Conservation (phyloP, 2,113 vertebrate species). For the Dicaeum eximium region DNA sequence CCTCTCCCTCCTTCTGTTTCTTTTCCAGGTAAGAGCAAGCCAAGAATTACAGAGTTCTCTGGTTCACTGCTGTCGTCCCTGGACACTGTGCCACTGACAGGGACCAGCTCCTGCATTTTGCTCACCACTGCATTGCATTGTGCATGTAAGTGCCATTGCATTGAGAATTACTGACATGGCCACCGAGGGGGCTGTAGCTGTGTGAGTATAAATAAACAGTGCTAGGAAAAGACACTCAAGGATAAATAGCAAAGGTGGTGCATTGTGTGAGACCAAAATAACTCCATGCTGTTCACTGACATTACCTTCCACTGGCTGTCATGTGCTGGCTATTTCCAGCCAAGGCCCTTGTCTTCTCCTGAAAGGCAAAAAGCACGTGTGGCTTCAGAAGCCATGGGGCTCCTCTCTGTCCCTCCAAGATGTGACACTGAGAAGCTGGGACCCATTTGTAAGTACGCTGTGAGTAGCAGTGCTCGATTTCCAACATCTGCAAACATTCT, state of each 20-base stretch:
- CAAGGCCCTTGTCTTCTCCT: not conserved
- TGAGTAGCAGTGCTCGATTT: not conserved
- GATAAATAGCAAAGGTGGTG: conserved; percentile 23
- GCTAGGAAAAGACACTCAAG: conserved; percentile 2
- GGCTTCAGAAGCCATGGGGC: not conserved
- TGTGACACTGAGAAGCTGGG: not conserved
- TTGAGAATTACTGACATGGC: not conserved
- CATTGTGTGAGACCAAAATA: conserved; percentile 25
- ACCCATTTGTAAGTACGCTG: not conserved
- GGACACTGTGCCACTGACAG: not conserved
- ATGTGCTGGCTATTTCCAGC: not conserved
- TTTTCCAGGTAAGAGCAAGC: not conserved
- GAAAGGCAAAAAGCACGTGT: not conserved
- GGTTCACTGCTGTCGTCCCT: fast-evolving
- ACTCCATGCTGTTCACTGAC: not conserved
- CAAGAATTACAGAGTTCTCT: not conserved
- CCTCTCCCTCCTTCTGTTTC: not conserved
- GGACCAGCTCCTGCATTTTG: not conserved
- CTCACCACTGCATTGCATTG: not conserved
- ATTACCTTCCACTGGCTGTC: not conserved
- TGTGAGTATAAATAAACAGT: conserved; percentile 21
- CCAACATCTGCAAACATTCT: not conserved
- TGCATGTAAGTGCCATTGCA: not conserved
- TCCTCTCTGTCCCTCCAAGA: not conserved
- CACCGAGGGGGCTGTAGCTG: not conserved